These are phyloP conservation scores for Apamea sordens DNA, from an alignment of 2,888 invertebrate genomes.

Conservation along the genomic window DNA sequence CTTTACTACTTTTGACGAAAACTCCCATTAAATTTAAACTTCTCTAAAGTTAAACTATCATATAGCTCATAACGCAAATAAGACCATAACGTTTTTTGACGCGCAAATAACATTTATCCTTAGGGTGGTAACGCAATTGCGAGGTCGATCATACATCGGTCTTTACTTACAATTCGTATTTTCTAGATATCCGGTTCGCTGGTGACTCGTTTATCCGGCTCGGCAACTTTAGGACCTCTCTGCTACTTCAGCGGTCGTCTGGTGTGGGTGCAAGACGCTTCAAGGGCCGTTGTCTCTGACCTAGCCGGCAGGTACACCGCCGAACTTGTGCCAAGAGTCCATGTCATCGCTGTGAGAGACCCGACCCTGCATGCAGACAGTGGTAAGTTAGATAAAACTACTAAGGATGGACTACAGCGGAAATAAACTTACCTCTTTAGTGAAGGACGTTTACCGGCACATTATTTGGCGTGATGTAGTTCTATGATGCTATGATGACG, in stretches of 20 bases:
- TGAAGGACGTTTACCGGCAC: neutral
- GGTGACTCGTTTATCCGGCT: conserved; percentile 81
- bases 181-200: conserved; percentile 83
- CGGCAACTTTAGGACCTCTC: conserved; percentile 92
- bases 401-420: neutral
- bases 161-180: conserved; percentile 24
- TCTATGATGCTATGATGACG: neutral
- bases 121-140: neutral
- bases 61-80: neutral
- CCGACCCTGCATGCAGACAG: conserved; percentile 91
- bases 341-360: conserved; percentile 93
- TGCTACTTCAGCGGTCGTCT: conserved; percentile 95
- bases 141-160: neutral
- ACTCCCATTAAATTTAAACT: neutral
- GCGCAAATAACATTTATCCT: neutral
- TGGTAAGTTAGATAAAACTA: conserved; percentile 77
- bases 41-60: too few relatives aligned
- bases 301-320: conserved; percentile 94
- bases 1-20: neutral
- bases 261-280: conserved; percentile 95
- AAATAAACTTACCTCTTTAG: conserved; percentile 4
- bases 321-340: conserved; percentile 91
- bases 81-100: neutral
- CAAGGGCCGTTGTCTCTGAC: conserved; percentile 94
- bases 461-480: neutral